phyloP scores from a whole-genome alignment of 1,140 invertebrate species.

The Chionoecetes opilio region DNA sequence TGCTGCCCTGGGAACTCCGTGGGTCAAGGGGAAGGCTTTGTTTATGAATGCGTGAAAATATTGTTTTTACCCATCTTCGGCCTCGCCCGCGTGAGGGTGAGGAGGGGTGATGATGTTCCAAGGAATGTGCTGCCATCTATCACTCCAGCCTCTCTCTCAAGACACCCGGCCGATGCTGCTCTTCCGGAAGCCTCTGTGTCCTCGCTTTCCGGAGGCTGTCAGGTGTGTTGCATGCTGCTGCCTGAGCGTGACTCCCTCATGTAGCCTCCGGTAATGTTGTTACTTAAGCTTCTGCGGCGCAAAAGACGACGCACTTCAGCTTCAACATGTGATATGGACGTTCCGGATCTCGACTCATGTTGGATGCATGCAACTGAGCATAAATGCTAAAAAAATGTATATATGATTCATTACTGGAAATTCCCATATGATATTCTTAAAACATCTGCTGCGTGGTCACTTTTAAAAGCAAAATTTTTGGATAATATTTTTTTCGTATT shows the following conservation, averaged over 20 bases:
- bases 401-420: no score
- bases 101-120: conserved; percentile 31
- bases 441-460: no score
- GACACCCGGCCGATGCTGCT: background rate
- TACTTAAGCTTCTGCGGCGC: background rate
- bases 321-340: background rate
- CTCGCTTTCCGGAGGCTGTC: background rate
- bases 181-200: background rate
- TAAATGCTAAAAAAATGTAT: no score
- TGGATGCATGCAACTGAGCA: no score
- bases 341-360: background rate
- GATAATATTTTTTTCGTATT: no score
- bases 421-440: no score
- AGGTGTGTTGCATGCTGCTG: background rate
- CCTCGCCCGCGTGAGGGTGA: background rate
- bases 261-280: background rate
- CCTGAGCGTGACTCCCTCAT: background rate
- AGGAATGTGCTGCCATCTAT: background rate
- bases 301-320: background rate
- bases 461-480: no score
- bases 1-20: background rate
- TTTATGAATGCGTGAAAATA: background rate
- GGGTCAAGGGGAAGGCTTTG: background rate
- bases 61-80: conserved; percentile 4
- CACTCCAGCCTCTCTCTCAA: background rate